Conservation (phyloP, 1,140 invertebrate genomes). For the Heliconius nattereri region DNA sequence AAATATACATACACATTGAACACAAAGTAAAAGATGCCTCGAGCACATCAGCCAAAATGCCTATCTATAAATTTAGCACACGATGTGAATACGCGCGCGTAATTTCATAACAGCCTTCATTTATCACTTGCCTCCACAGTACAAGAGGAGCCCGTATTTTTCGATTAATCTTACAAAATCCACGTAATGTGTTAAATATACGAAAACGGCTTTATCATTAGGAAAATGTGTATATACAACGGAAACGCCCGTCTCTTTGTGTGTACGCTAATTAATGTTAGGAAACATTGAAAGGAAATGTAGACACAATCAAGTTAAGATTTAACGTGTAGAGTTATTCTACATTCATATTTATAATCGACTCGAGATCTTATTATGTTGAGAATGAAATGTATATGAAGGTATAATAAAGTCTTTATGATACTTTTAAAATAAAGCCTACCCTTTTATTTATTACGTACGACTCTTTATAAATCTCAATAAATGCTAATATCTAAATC, state of each 20-base stretch:
- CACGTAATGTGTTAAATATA: constrained; percentile 34
- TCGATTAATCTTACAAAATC: constrained; percentile 45
- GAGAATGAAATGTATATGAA: background rate
- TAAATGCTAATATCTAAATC: background rate
- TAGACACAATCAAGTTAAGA: background rate
- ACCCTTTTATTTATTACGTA: background rate
- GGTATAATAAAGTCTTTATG: background rate
- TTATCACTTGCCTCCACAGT: constrained; percentile 44
- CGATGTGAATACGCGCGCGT: constrained; percentile 38
- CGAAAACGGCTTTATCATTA: constrained; percentile 37
- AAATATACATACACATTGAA: background rate
- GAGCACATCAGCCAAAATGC: constrained; percentile 17
- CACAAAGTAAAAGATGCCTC: constrained; percentile 10
- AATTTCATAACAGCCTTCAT: constrained; percentile 45
- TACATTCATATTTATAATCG: background rate
- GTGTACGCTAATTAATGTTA: constrained; percentile 17
- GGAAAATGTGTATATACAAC: constrained; percentile 7
- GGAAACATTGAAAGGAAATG: constrained; percentile 10
- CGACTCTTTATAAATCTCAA: too few relatives aligned
- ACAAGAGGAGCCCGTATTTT: constrained; percentile 43
- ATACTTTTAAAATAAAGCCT: background rate
- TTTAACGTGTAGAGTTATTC: background rate
- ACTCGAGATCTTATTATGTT: background rate
- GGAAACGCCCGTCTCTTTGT: constrained; percentile 20
- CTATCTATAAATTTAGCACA: constrained; percentile 34